Evolutionary conservation across 2,888 invertebrate genomes (phyloP).

Genomic region (Liposcelis brunnea): DNA sequence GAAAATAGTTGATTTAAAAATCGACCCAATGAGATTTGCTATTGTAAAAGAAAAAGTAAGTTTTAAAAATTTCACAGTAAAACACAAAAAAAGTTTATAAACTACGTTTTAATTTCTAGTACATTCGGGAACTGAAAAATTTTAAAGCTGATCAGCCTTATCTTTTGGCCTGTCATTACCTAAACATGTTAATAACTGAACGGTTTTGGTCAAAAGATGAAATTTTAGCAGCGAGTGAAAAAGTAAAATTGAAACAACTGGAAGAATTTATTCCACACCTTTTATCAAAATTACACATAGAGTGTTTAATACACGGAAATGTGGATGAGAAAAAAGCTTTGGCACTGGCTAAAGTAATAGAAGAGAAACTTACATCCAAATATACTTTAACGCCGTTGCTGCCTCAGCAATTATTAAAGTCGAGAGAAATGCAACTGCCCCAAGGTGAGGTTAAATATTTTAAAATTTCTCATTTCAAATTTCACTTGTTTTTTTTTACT

Average conservation of each 20-base stretch:
- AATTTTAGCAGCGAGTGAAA: slow-evolving; percentile 57
- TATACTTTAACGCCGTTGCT: not conserved
- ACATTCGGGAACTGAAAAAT: slow-evolving; percentile 67
- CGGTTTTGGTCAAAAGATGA: slow-evolving; percentile 82
- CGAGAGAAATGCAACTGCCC: slow-evolving; percentile 74
- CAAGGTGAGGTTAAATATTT: too few relatives aligned
- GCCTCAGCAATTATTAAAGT: slow-evolving; percentile 46
- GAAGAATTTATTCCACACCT: slow-evolving; percentile 63
- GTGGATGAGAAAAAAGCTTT: slow-evolving; percentile 53
- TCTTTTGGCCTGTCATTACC: slow-evolving; percentile 73
- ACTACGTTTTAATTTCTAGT: too few relatives aligned
- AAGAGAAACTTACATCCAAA: slow-evolving; percentile 34
- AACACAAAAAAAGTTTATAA: too few relatives aligned
- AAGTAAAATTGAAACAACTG: slow-evolving; percentile 60
- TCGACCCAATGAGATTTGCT: too few relatives aligned
- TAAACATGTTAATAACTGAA: slow-evolving; percentile 64
- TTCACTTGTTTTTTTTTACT: too few relatives aligned
- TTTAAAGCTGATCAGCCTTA: slow-evolving; percentile 88
- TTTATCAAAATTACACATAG: slow-evolving; percentile 68
- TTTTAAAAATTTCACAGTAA: too few relatives aligned
- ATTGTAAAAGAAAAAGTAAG: too few relatives aligned
- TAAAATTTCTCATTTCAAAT: too few relatives aligned
- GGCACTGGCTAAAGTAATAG: slow-evolving; percentile 49
- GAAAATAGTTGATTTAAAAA: too few relatives aligned
- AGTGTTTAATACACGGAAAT: slow-evolving; percentile 83